Evolutionary conservation across 2,888 invertebrate genomes (phyloP), one percentile per base, ranked within the genome.

Genomic region (Teinopalpus imperialis): DNA sequence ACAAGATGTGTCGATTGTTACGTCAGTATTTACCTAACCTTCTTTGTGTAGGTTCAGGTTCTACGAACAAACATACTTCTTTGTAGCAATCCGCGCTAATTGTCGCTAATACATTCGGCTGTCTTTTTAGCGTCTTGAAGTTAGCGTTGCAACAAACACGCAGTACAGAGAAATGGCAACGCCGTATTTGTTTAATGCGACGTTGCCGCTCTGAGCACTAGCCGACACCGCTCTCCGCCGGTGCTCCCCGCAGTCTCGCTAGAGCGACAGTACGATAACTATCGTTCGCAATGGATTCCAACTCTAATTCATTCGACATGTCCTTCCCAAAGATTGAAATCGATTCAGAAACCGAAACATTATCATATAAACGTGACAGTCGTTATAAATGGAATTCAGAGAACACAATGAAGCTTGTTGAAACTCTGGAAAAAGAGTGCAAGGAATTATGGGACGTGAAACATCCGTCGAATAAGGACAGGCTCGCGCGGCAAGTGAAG

Each of bases 161-260:
- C 7, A 27, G 7, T n/a, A 12, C 16, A 14, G 53, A 14, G 27
- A 18, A 40, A 18, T 31, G 68, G 71, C 74, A 73, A 71, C 75
- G 58, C 43, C 56, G 63, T 60, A 56, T 43, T 9, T 48, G 49
- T 27, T 35, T 8, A 39, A 49, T 57, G 59, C 76, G 66, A 60
- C 56, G 85, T 81, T 83, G 85, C 79, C 81, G 68, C 63, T 73
- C 63, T 63, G 72, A 49, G 16, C 16, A 4, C 16, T 16, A n/a
- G n/a, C 55, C 53, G 78, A 79, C 75, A 78, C 55, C 57, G 48
- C 49, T 74, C 70, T 74, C 77, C 57, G 44, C 59, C 53, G n/a
- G n/a, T n/a, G 52, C 52, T 52, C 61, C 65, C 66, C 69, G 74
- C 81, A 86, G 86, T 86, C 81, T 86, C 83, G 79, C 83, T 82